These are phyloP conservation scores for Onthophagus sagittarius DNA, from an alignment of 2,888 invertebrate genomes.

Conservation along the genomic window DNA sequence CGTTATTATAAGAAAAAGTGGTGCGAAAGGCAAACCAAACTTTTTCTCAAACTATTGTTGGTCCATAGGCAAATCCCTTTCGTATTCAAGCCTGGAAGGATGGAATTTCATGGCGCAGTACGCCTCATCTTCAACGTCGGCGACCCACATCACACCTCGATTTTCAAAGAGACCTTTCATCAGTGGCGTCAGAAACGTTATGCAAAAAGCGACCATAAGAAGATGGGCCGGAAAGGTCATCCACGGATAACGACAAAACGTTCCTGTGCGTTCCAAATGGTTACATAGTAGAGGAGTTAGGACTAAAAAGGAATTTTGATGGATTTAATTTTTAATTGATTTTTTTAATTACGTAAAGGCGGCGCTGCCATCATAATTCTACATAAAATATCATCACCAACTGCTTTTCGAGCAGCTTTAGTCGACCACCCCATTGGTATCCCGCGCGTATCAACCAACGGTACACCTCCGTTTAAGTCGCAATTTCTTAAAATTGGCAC, in stretches of 20 bases:
- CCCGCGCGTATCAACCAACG: constrained; percentile 70
- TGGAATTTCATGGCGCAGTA: not conserved
- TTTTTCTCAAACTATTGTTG: not conserved
- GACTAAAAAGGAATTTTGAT: constrained; percentile 50
- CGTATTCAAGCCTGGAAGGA: not conserved
- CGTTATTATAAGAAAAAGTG: no score
- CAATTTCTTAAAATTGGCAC: constrained; percentile 95
- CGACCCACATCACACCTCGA: constrained; percentile 47
- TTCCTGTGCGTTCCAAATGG: constrained; percentile 61
- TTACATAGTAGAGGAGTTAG: constrained; percentile 73
- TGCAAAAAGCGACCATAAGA: constrained; percentile 61
- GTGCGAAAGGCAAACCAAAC: not conserved
- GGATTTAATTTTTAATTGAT: no score
- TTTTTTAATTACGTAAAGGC: constrained; percentile 97
- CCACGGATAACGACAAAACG: constrained; percentile 63
- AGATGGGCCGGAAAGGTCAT: constrained; percentile 76
- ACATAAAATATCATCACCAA: constrained; percentile 83
- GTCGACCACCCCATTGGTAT: constrained; percentile 63
- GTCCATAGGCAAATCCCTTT: constrained; percentile 4
- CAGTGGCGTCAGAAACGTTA: constrained; percentile 91
- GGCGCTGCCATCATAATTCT: constrained; percentile 90
- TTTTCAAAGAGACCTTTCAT: constrained; percentile 96
- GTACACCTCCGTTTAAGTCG: constrained; percentile 61
- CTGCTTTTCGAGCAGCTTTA: constrained; percentile 78
- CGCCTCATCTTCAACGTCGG: not conserved